Conservation (phyloP, 2,113 vertebrate species). For the Poeciliopsis turrubarensis region DNA sequence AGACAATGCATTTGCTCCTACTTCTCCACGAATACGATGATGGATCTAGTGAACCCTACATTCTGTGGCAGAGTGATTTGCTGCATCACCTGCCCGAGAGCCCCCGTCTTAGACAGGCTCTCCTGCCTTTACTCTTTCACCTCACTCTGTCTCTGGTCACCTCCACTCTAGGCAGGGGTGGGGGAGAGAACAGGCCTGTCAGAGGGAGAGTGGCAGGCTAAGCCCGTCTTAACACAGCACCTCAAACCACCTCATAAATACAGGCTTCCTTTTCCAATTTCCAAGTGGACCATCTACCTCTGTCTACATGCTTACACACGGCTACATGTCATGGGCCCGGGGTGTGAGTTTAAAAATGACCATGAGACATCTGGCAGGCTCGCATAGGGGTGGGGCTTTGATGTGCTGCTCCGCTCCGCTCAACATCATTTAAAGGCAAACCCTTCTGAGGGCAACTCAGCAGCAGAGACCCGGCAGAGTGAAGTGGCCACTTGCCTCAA, state of each 20-base stretch:
- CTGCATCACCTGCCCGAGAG: constrained; percentile 75
- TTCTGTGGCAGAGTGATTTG: constrained; percentile 73
- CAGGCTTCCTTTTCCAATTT: constrained; percentile 78
- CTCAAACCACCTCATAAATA: constrained; percentile 82
- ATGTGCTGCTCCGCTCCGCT: constrained; percentile 66
- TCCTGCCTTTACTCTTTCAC: constrained; percentile 70
- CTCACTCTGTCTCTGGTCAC: constrained; percentile 69
- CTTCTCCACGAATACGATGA: neutral
- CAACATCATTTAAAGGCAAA: constrained; percentile 34
- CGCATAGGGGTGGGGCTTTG: constrained; percentile 73
- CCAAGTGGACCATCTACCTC: constrained; percentile 74
- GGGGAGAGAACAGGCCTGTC: constrained; percentile 67
- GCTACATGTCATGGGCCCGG: constrained; percentile 70
- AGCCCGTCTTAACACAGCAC: constrained; percentile 79
- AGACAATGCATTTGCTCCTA: neutral
- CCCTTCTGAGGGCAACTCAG: constrained; percentile 18
- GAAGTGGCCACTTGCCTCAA: constrained; percentile 35
- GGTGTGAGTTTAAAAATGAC: constrained; percentile 82
- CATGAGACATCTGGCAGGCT: constrained; percentile 74
- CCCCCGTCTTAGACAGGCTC: constrained; percentile 67
- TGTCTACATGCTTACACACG: constrained; percentile 75
- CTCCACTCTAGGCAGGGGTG: constrained; percentile 27
- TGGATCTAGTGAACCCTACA: constrained; percentile 3
- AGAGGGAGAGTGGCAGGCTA: constrained; percentile 75
- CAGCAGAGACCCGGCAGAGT: constrained; percentile 21